Base-by-base conservation (phyloP, 2,888 invertebrate species). In the Stictocephala bisonia region DNA sequence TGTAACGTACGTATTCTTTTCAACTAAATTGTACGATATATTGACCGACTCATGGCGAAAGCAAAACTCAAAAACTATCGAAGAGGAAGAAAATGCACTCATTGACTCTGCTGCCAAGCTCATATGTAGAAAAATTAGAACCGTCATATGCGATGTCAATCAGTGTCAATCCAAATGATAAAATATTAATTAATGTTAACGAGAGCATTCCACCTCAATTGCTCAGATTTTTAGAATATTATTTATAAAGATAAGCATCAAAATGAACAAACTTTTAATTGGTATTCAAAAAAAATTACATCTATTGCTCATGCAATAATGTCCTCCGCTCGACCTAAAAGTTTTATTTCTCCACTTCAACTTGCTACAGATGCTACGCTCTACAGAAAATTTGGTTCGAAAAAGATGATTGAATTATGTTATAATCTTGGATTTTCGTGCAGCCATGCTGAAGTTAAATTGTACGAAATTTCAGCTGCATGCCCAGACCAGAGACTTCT, bases 161-260 rank as follows among this genome's bases (percentile, higher is more conserved):
- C 24, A 56, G 13, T 56, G 29, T 56, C 56, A 13, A 11, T 13
- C 56, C n/a, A 7, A 56, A 29, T 56, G 56, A 24, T 13, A 56
- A 26, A 7, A 24, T 56, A 56, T 56, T 56, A 2, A 56, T 2
- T 3, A 15, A 56, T 13, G 13, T 56, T 22, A 24, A 56, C 3
- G 26, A 26, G 6, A 56, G 4, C 26, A 56, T 56, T 24, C 56
- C 24, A 11, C 26, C 56, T 2, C 56, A 26, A n/a, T 56, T 56
- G 56, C 6, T 56, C 13, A 1, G 27, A 56, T 24, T 56, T 56
- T 56, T 24, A 26, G 29, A 22, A 56, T 26, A 29, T 56, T 13
- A 56, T 26, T 24, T 56, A 56, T 15, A 56, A 56, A 56, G 26
- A 56, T 26, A 56, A 56, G 15, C 24, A 56, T 7, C 22, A 56